A percentile compares a stretch with the other conserved stretches of the same genome.
Evolutionary conservation across 2,888 invertebrate species (phyloP).

Genomic region (Peribatodes rhomboidaria): DNA sequence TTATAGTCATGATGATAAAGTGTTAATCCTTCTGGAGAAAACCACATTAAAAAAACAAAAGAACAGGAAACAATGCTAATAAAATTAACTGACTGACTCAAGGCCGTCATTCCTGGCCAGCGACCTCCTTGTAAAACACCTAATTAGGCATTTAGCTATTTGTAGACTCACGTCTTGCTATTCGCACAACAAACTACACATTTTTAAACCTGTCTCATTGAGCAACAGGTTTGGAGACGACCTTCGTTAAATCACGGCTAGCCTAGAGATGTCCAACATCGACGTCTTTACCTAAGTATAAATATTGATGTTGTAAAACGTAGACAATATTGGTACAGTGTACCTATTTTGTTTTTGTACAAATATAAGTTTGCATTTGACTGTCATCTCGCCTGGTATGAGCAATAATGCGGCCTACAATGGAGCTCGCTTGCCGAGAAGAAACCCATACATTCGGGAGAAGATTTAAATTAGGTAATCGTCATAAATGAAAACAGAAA

Average conservation of each 20-base stretch:
- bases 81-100: background rate
- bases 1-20: too few species aligned
- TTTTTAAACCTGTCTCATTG: conserved; percentile 8
- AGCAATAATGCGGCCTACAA: too few species aligned
- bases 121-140: background rate
- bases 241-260: conserved; percentile 1
- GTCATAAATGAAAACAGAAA: too few species aligned
- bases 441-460: too few species aligned
- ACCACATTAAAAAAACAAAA: too few species aligned
- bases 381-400: too few species aligned
- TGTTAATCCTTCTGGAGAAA: too few species aligned
- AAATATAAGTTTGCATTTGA: too few species aligned
- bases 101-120: background rate
- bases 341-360: too few species aligned
- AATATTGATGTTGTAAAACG: background rate
- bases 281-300: background rate
- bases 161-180: background rate
- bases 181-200: conserved; percentile 1
- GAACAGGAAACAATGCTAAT: background rate
- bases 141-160: background rate
- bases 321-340: background rate
- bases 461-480: too few species aligned
- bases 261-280: background rate
- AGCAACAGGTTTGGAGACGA: conserved; percentile 6
- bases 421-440: too few species aligned